Evolutionary conservation across 2,113 vertebrate species (phyloP), one percentile per base, ranked within the genome.

Genomic region (Holacanthus passer): DNA sequence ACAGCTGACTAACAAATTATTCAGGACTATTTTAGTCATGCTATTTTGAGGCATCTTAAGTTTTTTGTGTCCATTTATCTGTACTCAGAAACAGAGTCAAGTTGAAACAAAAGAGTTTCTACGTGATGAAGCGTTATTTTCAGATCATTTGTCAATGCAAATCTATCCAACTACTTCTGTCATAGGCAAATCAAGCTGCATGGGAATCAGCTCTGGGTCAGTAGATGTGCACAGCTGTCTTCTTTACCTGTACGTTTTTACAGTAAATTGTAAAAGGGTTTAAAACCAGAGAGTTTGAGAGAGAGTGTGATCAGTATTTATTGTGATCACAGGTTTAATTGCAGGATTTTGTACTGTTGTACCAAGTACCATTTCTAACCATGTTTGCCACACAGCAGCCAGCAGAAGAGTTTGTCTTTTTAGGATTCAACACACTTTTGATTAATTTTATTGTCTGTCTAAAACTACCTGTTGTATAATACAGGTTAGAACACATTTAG

Each of bases 131-230:
- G 11, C 2, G 20, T 35, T 76, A 67, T 79, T 81, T 80, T 43
- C n/a, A 48, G 7, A 66, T 48, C 2, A 35, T 85, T 69, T 82
- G 29, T 59, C 53, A 37, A 87, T 83, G 79, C 67, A 88, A 84
- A 87, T 87, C 20, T 43, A 22, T 58, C 56, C 3, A 11, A 53
- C 32, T 22, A 53, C 4, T n/a, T 65, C 52, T 73, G 58, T 65
- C 73, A 55, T n/a, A 81, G 53, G 63, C 59, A 87, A 82, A 87
- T 80, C 22, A 76, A n/a, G 50, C 66, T 52, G 19, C 22, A 10
- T 53, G 22, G 20, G 22, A 81, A 86, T 81, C 20, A 64, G 53
- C 67, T 59, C 11, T 14, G 20, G 19, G 22, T 45, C 24, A 16
- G 29, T 55, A 39, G 13, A 22, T 56, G 41, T 56, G 32, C 41